These are phyloP conservation scores for Sisyra terminalis DNA, from an alignment of 2,888 invertebrate genomes.

Conservation along the genomic window DNA sequence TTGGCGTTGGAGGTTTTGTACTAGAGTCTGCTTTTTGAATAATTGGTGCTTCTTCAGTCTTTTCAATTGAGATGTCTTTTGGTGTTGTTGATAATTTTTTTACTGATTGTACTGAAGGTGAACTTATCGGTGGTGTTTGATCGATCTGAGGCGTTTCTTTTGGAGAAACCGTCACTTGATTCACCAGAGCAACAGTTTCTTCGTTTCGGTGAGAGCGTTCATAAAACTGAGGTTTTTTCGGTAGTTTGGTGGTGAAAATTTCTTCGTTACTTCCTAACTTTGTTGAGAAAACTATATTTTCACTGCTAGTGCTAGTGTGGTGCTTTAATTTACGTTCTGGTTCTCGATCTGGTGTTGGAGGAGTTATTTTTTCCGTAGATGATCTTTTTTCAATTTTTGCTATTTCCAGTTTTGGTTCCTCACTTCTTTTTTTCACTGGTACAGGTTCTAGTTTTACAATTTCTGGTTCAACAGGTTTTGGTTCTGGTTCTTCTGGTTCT, in stretches of 20 bases:
- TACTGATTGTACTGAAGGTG: not conserved
- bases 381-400: constrained; percentile 20
- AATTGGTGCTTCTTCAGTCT: no score
- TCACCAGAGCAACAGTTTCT: not conserved
- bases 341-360: constrained; percentile 9
- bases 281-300: constrained; percentile 45
- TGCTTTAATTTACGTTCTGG: constrained; percentile 17
- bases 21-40: no score
- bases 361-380: constrained; percentile 11
- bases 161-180: not conserved
- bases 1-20: not conserved
- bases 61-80: not conserved
- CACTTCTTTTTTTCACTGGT: not conserved
- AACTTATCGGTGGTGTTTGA: not conserved
- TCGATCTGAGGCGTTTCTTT: not conserved
- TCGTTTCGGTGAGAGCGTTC: not conserved
- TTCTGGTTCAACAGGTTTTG: constrained; percentile 1
- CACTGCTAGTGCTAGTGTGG: constrained; percentile 23
- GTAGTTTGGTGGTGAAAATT: constrained; percentile 37
- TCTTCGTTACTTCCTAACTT: constrained; percentile 52
- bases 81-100: not conserved
- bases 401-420: not conserved
- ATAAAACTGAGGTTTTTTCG: constrained; percentile 16
- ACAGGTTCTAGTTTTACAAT: not conserved
- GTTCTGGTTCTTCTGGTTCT: constrained; percentile 13